phyloP scores from a whole-genome alignment of 2,888 invertebrate genomes.

The Antheraea yamamai region DNA sequence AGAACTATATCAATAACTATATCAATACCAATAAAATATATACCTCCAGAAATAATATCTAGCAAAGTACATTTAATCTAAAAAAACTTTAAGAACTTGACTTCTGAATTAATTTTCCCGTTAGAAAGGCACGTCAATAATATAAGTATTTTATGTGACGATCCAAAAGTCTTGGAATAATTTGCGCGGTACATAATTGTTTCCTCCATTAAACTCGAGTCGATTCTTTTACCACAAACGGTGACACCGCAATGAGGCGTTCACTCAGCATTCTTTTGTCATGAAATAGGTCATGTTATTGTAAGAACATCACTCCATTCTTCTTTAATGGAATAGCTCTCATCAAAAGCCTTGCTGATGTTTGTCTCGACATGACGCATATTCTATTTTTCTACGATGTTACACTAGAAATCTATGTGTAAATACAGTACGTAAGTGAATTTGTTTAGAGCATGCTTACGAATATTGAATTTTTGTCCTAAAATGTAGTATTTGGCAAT shows the following conservation, averaged over 20 bases:
- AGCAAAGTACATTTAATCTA: too few species aligned
- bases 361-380: not conserved
- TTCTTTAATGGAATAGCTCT: conserved; percentile 1
- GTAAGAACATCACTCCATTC: conserved; percentile 9
- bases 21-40: too few species aligned
- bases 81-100: too few species aligned
- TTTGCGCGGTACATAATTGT: conserved; percentile 7
- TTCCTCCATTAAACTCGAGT: conserved; percentile 1
- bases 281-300: conserved; percentile 7
- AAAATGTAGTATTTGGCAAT: not conserved
- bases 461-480: not conserved
- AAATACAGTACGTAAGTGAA: not conserved
- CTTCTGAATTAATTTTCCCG: not conserved
- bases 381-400: not conserved
- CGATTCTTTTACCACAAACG: conserved; percentile 3
- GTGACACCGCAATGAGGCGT: not conserved
- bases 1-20: too few species aligned
- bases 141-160: not conserved
- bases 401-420: not conserved
- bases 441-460: not conserved
- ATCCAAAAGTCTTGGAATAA: conserved; percentile 1
- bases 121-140: conserved; percentile 3
- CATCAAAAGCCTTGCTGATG: not conserved
- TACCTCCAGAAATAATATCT: too few species aligned
- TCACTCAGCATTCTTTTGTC: conserved; percentile 2